Evolutionary conservation across 2,797 vertebrate genomes (phyloP).

Genomic region (Clamator glandarius): DNA sequence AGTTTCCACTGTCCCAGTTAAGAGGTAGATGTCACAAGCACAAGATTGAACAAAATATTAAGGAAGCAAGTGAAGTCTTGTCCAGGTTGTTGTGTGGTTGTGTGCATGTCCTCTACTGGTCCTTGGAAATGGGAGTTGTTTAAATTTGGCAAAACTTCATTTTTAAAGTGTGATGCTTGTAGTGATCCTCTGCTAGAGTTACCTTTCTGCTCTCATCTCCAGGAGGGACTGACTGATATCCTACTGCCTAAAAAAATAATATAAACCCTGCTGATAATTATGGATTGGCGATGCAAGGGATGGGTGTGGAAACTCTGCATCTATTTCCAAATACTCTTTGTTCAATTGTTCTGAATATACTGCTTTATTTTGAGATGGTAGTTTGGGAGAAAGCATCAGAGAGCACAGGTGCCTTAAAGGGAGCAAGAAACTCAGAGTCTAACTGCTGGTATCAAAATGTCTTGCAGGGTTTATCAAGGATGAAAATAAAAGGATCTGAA

Average conservation of each 20-base stretch:
- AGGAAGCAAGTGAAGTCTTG: not conserved
- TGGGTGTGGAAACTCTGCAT: not conserved
- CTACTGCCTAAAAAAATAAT: not conserved
- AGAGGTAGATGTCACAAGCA: not conserved
- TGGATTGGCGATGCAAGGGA: not conserved
- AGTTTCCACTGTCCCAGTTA: not conserved
- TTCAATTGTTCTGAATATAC: not conserved
- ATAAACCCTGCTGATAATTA: not conserved
- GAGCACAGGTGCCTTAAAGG: not conserved
- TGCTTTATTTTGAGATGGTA: not conserved
- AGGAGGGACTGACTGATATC: not conserved
- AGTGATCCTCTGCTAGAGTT: not conserved
- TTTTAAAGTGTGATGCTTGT: not conserved
- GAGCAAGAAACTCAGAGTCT: not conserved
- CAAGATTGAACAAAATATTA: not conserved
- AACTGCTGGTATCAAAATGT: not conserved
- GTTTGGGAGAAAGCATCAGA: not conserved
- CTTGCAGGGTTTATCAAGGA: not conserved
- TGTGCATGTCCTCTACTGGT: not conserved
- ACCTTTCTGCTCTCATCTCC: not conserved
- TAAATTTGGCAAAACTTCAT: not conserved
- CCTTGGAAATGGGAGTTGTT: not conserved
- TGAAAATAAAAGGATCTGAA: not conserved
- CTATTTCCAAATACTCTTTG: too few relatives aligned
- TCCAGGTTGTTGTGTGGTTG: not conserved